Percentiles rank a stretch among this genome's conserved stretches.
phyloP scores from a whole-genome alignment of 2,888 invertebrate genomes.

The Blastobasis lacticolella region DNA sequence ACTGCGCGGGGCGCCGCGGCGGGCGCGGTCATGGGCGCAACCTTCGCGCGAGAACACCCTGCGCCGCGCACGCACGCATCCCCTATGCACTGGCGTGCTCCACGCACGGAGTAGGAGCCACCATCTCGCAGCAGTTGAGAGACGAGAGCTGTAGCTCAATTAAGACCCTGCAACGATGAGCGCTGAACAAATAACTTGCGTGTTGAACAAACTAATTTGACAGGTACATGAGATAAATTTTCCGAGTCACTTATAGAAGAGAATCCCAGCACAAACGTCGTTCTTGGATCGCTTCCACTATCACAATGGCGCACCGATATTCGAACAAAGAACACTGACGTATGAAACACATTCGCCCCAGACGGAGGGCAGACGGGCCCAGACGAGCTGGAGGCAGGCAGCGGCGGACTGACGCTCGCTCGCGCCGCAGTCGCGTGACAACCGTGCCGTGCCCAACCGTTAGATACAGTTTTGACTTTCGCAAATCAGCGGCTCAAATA shows the following conservation, averaged over 20 bases:
- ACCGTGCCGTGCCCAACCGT: constrained; percentile 57
- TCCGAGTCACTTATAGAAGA: neutral
- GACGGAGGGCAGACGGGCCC: neutral
- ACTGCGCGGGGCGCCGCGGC: constrained; percentile 53
- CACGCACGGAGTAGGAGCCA: neutral
- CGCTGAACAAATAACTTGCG: neutral
- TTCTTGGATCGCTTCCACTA: neutral
- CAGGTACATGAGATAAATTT: too few relatives aligned
- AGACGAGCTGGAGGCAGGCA: neutral
- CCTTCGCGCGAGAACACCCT: constrained; percentile 66
- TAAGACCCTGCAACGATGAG: neutral
- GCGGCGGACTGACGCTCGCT: constrained; percentile 18
- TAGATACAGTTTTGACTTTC: constrained; percentile 45
- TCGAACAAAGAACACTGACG: neutral
- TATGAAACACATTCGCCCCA: neutral
- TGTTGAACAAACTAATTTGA: neutral
- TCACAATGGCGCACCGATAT: neutral
- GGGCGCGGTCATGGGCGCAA: constrained; percentile 70
- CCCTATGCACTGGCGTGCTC: constrained; percentile 1
- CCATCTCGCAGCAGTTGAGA: neutral
- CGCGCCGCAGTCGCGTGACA: constrained; percentile 51
- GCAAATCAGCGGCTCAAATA: constrained; percentile 46
- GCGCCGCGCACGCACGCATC: constrained; percentile 31
- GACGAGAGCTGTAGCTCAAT: neutral
- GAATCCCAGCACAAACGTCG: neutral